These are phyloP conservation scores for Anguilla anguilla DNA, from an alignment of 2,797 vertebrate genomes.

Conservation along the genomic window DNA sequence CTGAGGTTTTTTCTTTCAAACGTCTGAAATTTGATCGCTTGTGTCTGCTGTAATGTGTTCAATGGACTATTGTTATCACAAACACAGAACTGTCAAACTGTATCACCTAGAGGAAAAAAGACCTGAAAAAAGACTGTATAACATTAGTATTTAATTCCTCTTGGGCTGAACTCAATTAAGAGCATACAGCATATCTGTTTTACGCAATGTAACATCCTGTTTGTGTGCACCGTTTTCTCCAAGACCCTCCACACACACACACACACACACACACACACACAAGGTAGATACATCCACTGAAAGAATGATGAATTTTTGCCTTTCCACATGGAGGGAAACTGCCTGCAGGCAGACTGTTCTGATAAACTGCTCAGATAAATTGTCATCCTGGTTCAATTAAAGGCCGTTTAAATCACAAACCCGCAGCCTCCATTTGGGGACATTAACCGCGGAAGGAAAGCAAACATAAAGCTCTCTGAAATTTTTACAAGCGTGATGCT, in stretches of 20 bases:
- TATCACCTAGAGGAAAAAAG: neutral
- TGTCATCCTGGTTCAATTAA: too few species aligned
- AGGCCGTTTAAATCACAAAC: too few species aligned
- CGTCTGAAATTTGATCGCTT: conserved; percentile 18
- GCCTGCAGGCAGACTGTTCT: too few species aligned
- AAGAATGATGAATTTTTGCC: neutral
- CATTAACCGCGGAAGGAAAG: too few species aligned
- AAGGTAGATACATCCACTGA: neutral
- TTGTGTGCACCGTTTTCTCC: too few species aligned
- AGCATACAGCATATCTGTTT: neutral
- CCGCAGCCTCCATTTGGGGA: too few species aligned
- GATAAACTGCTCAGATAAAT: neutral
- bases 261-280: too few species aligned
- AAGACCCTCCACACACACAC: too few species aligned
- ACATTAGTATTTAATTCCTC: neutral
- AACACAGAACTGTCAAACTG: neutral
- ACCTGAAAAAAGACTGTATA: too few species aligned
- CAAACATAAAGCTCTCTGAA: too few species aligned
- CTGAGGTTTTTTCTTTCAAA: conserved; percentile 22
- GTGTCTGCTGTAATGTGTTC: neutral
- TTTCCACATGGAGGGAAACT: conserved; percentile 4
- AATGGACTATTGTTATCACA: neutral
- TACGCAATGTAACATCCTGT: neutral
- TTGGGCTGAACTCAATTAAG: neutral
- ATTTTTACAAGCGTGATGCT: too few species aligned